Evolutionary conservation across 2,797 vertebrate genomes (phyloP).

Genomic region (Chloroceryle amazona): DNA sequence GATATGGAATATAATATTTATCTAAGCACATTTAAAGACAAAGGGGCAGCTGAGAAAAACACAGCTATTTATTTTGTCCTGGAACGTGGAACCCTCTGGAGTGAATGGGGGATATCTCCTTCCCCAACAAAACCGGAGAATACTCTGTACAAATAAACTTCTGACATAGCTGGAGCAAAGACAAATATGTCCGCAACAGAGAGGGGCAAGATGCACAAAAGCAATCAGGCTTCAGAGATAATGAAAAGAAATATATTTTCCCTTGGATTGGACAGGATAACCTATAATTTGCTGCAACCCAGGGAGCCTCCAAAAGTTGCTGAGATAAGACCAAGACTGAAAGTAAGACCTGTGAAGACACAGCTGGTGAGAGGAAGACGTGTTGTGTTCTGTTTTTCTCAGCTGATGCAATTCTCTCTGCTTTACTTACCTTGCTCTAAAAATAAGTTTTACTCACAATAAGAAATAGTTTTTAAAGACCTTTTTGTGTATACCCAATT

Average conservation of each 20-base stretch:
- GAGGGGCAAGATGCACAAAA: constrained; percentile 11
- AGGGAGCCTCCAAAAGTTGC: constrained; percentile 11
- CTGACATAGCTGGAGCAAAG: neutral
- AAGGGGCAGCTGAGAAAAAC: neutral
- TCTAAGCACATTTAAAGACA: neutral
- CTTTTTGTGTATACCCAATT: neutral
- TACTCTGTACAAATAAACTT: neutral
- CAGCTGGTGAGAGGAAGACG: neutral
- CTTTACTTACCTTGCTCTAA: neutral
- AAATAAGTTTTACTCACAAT: neutral
- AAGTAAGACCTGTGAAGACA: neutral
- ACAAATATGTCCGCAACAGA: neutral
- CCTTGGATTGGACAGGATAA: constrained; percentile 9
- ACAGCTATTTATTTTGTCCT: neutral
- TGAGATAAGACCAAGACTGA: neutral
- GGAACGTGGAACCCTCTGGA: neutral
- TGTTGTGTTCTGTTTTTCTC: neutral
- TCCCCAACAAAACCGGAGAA: neutral
- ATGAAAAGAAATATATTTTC: neutral
- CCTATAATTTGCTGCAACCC: constrained; percentile 38
- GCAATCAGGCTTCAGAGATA: neutral
- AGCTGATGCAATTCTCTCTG: neutral
- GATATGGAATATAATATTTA: neutral
- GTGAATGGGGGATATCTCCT: neutral
- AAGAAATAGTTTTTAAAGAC: neutral